Evolutionary conservation across 2,113 vertebrate genomes (phyloP).

Genomic region (Ondatra zibethicus): DNA sequence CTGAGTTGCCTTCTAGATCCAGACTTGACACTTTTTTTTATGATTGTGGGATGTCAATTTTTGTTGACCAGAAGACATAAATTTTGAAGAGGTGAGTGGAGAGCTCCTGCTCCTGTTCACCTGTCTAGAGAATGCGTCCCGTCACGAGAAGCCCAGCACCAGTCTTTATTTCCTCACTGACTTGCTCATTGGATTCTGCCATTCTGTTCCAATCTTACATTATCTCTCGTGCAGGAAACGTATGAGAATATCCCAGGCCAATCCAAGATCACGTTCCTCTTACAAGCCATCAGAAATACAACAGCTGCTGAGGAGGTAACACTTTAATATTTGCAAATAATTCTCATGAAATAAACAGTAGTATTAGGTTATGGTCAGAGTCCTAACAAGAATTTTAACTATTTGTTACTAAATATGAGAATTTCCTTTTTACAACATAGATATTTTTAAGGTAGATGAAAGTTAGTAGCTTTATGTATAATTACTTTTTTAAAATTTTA

Average conservation of each 20-base stretch:
- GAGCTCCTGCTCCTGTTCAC: not conserved
- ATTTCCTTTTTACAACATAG: not conserved
- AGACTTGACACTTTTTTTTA: not conserved
- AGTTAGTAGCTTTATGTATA: constrained; percentile 17
- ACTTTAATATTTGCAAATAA: constrained; percentile 12
- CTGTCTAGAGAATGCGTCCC: not conserved
- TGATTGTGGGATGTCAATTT: not conserved
- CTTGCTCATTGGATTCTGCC: not conserved
- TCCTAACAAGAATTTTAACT: not conserved
- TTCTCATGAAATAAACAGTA: constrained; percentile 1
- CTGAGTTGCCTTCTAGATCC: no score
- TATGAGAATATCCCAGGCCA: constrained; percentile 97
- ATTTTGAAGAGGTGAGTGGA: not conserved
- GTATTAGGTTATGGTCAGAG: not conserved
- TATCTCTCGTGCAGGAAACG: constrained; percentile 90
- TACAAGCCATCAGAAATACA: constrained; percentile 96
- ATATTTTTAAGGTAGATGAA: not conserved
- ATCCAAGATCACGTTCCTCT: constrained; percentile 97
- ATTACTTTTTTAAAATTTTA: not conserved
- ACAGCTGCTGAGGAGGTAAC: constrained; percentile 96
- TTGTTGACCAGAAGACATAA: not conserved
- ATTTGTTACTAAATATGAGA: not conserved
- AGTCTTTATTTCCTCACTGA: not conserved
- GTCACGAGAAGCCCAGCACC: not conserved
- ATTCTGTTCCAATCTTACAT: not conserved